These are phyloP conservation scores for Babylonia areolata DNA, from an alignment of 1,140 invertebrate species.

Conservation along the genomic window DNA sequence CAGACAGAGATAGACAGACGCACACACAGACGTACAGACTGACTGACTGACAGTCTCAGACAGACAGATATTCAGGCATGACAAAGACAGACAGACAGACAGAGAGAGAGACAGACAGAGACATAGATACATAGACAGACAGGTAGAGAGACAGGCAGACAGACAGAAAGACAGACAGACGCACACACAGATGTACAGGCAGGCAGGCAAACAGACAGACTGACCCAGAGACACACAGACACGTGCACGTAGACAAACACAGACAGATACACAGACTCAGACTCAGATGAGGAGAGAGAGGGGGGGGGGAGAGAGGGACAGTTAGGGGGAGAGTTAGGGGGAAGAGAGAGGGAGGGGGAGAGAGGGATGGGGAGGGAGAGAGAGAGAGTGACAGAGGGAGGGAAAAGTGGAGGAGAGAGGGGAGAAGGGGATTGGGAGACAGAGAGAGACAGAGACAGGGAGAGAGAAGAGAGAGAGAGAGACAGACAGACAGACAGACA, in stretches of 20 bases:
- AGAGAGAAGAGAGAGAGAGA: conserved; percentile 1
- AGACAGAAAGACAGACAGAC: neutral
- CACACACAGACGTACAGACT: too few relatives aligned
- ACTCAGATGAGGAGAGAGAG: neutral
- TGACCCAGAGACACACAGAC: neutral
- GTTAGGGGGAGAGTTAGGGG: neutral
- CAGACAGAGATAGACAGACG: too few relatives aligned
- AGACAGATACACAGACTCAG: neutral
- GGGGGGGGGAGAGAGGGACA: neutral
- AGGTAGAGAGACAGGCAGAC: neutral
- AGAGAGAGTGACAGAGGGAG: neutral
- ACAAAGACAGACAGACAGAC: too few relatives aligned
- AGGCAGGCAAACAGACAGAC: too few relatives aligned
- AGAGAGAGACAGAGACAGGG: neutral
- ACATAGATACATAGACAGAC: neutral
- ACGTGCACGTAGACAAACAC: neutral
- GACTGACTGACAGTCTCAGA: too few relatives aligned
- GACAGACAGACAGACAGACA: neutral
- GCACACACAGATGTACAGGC: neutral
- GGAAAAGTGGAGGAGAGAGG: neutral
- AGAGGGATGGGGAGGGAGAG: neutral
- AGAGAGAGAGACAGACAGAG: neutral
- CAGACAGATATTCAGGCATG: too few relatives aligned
- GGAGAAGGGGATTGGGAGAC: neutral
- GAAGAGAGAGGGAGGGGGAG: neutral